Conservation (phyloP, 2,888 invertebrate species). For the Phengaris arion region DNA sequence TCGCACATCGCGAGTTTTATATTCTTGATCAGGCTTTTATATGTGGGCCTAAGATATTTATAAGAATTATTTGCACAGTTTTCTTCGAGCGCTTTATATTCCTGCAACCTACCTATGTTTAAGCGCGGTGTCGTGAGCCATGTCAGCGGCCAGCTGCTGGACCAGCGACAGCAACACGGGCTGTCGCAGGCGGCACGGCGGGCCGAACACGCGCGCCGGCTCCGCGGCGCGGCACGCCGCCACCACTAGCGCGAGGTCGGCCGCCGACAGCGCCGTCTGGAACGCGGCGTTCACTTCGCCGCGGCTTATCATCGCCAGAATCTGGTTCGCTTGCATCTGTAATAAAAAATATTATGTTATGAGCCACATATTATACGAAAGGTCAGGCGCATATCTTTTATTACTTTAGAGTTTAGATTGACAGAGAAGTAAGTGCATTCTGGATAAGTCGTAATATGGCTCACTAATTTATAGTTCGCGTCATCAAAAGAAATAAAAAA, state of each 20-base stretch:
- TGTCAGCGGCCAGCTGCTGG: constrained; percentile 95
- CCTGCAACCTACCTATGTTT: constrained; percentile 54
- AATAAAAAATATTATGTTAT: background rate
- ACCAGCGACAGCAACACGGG: constrained; percentile 95
- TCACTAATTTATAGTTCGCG: no score
- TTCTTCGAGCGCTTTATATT: background rate
- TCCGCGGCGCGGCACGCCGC: constrained; percentile 92
- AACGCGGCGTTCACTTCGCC: constrained; percentile 93
- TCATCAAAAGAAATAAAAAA: no score
- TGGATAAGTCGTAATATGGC: no score
- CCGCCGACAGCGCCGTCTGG: constrained; percentile 92
- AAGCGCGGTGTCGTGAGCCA: constrained; percentile 85
- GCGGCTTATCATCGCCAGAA: constrained; percentile 82
- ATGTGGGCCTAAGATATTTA: no score
- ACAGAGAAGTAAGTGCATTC: no score
- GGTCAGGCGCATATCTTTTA: no score
- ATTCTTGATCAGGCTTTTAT: no score
- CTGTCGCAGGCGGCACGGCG: constrained; percentile 87
- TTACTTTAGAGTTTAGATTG: no score
- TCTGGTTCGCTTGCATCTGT: constrained; percentile 82
- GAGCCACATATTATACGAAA: background rate
- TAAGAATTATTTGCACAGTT: background rate
- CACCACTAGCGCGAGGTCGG: constrained; percentile 92
- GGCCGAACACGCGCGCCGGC: constrained; percentile 87
- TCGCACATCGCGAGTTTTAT: no score